Evolutionary conservation across 2,888 invertebrate species (phyloP).

Genomic region (Torymus texanus): DNA sequence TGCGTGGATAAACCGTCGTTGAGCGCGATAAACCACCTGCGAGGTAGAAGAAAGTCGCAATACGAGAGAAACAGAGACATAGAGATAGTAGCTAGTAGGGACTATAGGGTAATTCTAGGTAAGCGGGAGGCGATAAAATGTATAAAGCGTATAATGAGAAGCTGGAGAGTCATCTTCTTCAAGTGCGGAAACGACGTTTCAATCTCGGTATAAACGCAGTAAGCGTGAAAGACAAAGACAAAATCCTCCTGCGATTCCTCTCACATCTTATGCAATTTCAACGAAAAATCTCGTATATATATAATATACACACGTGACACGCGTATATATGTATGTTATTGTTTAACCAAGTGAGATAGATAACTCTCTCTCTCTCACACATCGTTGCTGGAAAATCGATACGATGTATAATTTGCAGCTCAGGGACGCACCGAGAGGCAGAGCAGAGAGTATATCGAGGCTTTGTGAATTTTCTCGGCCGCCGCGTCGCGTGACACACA

Average conservation of each 20-base stretch:
- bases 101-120: constrained; percentile 30
- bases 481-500: too few relatives aligned
- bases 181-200: constrained; percentile 19
- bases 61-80: too few relatives aligned
- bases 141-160: constrained; percentile 44
- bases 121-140: constrained; percentile 38
- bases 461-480: too few relatives aligned
- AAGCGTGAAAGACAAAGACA: too few relatives aligned
- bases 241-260: too few relatives aligned
- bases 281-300: too few relatives aligned
- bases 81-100: not conserved
- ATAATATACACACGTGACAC: too few relatives aligned
- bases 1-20: not conserved
- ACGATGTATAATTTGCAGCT: not conserved
- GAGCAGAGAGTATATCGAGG: too few relatives aligned
- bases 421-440: not conserved
- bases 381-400: not conserved
- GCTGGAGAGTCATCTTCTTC: constrained; percentile 25
- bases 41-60: not conserved
- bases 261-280: too few relatives aligned
- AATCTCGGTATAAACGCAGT: not conserved
- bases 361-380: constrained; percentile 46
- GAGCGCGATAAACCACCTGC: constrained; percentile 6
- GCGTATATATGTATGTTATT: constrained; percentile 40
- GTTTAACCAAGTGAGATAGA: constrained; percentile 63